Base-by-base conservation (phyloP, 2,113 vertebrate genomes). In the Rhinichthys klamathensis region DNA sequence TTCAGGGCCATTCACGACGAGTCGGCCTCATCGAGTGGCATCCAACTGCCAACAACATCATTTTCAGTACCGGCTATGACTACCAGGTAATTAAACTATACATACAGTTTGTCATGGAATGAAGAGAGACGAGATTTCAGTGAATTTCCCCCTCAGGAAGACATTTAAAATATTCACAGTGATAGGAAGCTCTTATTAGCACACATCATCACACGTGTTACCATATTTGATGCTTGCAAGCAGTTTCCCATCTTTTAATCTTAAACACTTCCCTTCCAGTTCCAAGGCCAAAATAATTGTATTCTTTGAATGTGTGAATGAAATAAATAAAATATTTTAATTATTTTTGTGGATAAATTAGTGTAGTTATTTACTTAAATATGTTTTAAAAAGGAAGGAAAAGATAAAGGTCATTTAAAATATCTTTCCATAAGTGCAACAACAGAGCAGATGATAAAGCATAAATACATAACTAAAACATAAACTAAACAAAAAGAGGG, bases 21-120 rank as follows among this genome's bases (percentile, higher is more conserved):
- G 98, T 99, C 1, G 96, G 96, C 18, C 95, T 99, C 38, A 95
- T 99, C 8, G 98, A 99, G 83, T 99, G 98, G 98, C 98, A 99
- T 85, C 98, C 98, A 2, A 98, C 96, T 0, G 97, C 98, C 1
- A 91, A 93, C 56, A 95, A 96, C 86, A 94, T 99, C 84, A 94
- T 99, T 87, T 96, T 99, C 83, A 99, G 97, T 86, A 93, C 96
- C 0, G 96, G 96, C 75, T 98, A 99, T 0, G 98, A 99, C 93
- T 98, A 96, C 90, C 97, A 96, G 96, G 98, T 99, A 87, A 35
- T 27, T 51, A 1, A 35, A 23, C 49, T 18, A 44, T 2, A 56
- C 73, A 15, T 67, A 70, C 61, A 56, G 21, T 78, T 44, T 38
- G 8, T 72, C 23, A 15, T n/a, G 46, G 67, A 82, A 72, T 46